phyloP scores from a whole-genome alignment of 2,113 vertebrate species.

The Oceanites oceanicus region DNA sequence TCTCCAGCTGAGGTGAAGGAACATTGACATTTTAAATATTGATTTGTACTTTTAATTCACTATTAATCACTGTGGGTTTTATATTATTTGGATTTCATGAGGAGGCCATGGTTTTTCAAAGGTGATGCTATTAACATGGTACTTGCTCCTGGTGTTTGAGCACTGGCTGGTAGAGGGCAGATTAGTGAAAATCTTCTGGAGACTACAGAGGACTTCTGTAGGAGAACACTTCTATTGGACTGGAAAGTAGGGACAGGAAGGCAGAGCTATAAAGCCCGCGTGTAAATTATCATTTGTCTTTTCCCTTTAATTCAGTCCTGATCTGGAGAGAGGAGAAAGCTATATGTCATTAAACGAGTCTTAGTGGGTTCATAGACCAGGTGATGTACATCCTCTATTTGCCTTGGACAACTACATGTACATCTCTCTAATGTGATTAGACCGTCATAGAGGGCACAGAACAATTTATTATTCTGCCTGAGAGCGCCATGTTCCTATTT shows the following conservation, averaged over 20 bases:
- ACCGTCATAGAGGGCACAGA: slow-evolving; percentile 82
- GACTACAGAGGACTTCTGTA: neutral
- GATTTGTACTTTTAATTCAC: neutral
- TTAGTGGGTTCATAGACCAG: slow-evolving; percentile 35
- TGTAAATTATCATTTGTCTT: slow-evolving; percentile 30
- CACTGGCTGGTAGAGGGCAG: neutral
- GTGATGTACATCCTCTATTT: slow-evolving; percentile 57
- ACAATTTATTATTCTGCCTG: slow-evolving; percentile 84
- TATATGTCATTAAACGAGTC: slow-evolving; percentile 19
- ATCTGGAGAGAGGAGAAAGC: slow-evolving; percentile 36
- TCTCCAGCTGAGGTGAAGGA: neutral
- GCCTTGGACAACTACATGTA: slow-evolving; percentile 45
- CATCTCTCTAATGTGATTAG: slow-evolving; percentile 85
- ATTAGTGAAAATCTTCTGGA: neutral
- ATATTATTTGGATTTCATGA: neutral
- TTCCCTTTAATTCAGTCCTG: slow-evolving; percentile 24
- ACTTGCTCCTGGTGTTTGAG: neutral
- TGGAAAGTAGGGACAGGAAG: neutral
- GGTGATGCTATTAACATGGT: neutral
- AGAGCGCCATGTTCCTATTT: slow-evolving; percentile 81
- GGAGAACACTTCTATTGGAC: neutral
- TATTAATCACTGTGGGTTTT: neutral
- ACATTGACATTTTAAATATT: neutral
- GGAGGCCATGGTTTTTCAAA: neutral
- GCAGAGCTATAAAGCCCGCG: neutral